These are phyloP conservation scores for Actinernus sp. DNA, from an alignment of 92 coral and sea anemone species.

Conservation along the genomic window DNA sequence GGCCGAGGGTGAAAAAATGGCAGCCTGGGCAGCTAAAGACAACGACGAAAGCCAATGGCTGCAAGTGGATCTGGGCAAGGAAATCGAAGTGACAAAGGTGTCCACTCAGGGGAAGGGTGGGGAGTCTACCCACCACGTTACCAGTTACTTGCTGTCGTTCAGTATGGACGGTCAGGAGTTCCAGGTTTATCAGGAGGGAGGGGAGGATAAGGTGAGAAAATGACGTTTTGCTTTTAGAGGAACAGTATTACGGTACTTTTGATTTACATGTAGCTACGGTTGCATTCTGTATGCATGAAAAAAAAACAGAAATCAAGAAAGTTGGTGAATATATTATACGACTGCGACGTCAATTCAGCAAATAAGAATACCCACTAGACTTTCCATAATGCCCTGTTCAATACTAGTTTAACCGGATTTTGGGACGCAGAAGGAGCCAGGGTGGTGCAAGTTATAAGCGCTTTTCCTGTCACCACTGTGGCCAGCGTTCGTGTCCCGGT, in stretches of 20 bases:
- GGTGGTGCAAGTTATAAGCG: no score
- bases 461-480: no score
- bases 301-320: no score
- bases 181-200: constrained; percentile 71
- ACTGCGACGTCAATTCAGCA: no score
- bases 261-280: background rate
- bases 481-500: no score
- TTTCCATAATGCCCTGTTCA: no score
- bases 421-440: no score
- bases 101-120: constrained; percentile 77
- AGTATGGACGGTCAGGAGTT: constrained; percentile 69
- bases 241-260: no score
- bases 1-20: constrained; percentile 79
- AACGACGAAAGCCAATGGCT: constrained; percentile 89
- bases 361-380: no score
- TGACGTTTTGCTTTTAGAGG: background rate
- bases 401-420: no score
- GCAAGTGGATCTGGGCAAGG: constrained; percentile 74
- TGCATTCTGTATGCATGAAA: no score
- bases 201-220: constrained; percentile 68
- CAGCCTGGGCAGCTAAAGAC: constrained; percentile 82
- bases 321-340: no score
- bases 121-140: constrained; percentile 63
- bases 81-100: constrained; percentile 58
- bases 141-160: constrained; percentile 62